Conservation (phyloP, 2,888 invertebrate species). For the Shargacucullia verbasci region DNA sequence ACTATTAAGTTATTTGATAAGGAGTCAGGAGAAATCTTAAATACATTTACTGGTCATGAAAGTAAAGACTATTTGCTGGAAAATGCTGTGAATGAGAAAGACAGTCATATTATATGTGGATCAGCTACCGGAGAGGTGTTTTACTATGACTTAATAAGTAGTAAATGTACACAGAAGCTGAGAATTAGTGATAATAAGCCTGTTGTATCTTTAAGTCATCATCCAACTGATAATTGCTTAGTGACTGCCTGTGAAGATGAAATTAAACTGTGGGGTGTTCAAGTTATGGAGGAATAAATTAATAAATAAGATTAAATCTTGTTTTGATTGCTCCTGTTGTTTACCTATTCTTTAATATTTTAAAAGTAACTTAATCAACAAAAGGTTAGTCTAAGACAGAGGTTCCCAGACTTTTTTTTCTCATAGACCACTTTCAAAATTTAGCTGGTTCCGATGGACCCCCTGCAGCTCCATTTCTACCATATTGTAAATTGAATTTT, state of each 20-base stretch:
- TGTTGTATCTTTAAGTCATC: constrained; percentile 94
- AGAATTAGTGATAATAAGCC: constrained; percentile 89
- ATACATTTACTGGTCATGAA: constrained; percentile 94
- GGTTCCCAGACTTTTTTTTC: too few relatives aligned
- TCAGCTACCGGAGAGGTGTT: constrained; percentile 96
- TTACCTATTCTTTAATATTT: too few relatives aligned
- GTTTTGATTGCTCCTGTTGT: too few relatives aligned
- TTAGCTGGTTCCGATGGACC: too few relatives aligned
- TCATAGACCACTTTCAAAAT: too few relatives aligned
- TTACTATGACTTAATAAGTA: constrained; percentile 97
- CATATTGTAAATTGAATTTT: too few relatives aligned
- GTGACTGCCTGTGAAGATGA: constrained; percentile 93
- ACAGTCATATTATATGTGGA: constrained; percentile 96
- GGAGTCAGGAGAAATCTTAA: constrained; percentile 82
- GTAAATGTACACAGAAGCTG: constrained; percentile 81
- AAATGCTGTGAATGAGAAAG: constrained; percentile 94
- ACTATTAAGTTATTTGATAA: constrained; percentile 96
- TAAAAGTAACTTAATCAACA: too few relatives aligned
- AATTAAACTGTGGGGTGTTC: constrained; percentile 91
- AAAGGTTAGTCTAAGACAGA: too few relatives aligned
- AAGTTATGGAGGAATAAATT: constrained; percentile 63
- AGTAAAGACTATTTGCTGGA: constrained; percentile 96
- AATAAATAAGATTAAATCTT: too few relatives aligned
- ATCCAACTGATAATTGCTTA: constrained; percentile 93
- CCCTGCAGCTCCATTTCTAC: too few relatives aligned